Percentiles rank a stretch among this genome's conserved stretches.
Conservation (phyloP, 2,797 vertebrate genomes). For the Clarias fuscus region DNA sequence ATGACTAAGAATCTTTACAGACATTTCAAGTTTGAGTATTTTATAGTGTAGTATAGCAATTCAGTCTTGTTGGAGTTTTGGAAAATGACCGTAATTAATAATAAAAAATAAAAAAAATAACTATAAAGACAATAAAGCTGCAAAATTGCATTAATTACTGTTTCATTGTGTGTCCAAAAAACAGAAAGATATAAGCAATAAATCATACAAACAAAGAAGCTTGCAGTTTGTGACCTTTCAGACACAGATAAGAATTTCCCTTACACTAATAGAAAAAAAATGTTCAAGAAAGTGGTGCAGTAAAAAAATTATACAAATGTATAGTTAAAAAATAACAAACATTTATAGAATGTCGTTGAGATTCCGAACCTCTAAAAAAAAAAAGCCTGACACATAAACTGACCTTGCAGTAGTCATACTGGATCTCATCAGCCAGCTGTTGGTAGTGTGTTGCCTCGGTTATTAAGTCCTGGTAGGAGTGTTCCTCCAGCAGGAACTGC, state of each 20-base stretch:
- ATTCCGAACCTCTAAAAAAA: neutral
- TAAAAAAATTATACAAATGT: neutral
- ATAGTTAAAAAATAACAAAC: too few species aligned
- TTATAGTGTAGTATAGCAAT: too few species aligned
- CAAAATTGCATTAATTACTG: neutral
- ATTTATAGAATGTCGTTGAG: neutral
- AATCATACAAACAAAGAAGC: neutral
- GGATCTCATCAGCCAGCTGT: conserved; percentile 80
- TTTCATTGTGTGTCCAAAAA: neutral
- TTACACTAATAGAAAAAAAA: conserved; percentile 5
- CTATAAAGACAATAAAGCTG: neutral
- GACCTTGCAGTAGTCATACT: conserved; percentile 79
- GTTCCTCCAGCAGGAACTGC: conserved; percentile 76
- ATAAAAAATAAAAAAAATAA: neutral
- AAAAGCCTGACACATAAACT: neutral
- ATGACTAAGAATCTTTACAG: too few species aligned
- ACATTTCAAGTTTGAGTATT: too few species aligned
- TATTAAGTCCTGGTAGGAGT: conserved; percentile 80
- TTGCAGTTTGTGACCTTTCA: neutral
- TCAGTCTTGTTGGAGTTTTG: neutral
- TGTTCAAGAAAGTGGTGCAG: too few species aligned
- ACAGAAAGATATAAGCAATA: neutral
- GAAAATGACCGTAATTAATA: neutral
- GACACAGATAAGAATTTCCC: neutral
- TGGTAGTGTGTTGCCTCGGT: conserved; percentile 78